These are phyloP conservation scores for Prosapia bicincta DNA, from an alignment of 2,888 invertebrate species.

Conservation along the genomic window DNA sequence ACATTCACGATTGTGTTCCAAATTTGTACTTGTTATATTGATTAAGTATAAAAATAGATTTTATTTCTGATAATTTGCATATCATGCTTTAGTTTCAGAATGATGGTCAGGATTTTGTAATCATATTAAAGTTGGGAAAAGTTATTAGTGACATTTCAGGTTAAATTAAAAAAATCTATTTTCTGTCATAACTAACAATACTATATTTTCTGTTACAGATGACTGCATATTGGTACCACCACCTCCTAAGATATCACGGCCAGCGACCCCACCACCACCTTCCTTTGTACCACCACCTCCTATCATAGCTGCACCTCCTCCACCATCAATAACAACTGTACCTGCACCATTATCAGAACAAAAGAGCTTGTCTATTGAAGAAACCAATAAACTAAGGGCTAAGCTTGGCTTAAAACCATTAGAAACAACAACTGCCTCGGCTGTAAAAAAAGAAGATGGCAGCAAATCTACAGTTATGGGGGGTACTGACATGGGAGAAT, in stretches of 20 bases:
- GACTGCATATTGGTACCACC: slow-evolving; percentile 42
- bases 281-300: slow-evolving; percentile 7
- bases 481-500: slow-evolving; percentile 61
- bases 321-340: slow-evolving; percentile 39
- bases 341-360: slow-evolving; percentile 44
- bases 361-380: slow-evolving; percentile 68
- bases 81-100: too few species aligned
- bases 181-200: slow-evolving; percentile 19
- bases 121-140: background rate
- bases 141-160: slow-evolving; percentile 15
- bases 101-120: too few species aligned
- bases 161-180: slow-evolving; percentile 20
- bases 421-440: slow-evolving; percentile 55
- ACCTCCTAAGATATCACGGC: slow-evolving; percentile 47
- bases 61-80: too few species aligned
- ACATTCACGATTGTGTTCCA: too few species aligned
- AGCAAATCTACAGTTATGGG: slow-evolving; percentile 38
- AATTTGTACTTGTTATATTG: too few species aligned
- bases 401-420: slow-evolving; percentile 93
- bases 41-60: too few species aligned
- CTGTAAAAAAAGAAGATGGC: slow-evolving; percentile 29
- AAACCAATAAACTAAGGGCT: slow-evolving; percentile 84
- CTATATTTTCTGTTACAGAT: slow-evolving; percentile 25
- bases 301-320: slow-evolving; percentile 17
- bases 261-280: slow-evolving; percentile 41